Conservation (phyloP, 2,888 invertebrate genomes). For the Andrena bicolor region DNA sequence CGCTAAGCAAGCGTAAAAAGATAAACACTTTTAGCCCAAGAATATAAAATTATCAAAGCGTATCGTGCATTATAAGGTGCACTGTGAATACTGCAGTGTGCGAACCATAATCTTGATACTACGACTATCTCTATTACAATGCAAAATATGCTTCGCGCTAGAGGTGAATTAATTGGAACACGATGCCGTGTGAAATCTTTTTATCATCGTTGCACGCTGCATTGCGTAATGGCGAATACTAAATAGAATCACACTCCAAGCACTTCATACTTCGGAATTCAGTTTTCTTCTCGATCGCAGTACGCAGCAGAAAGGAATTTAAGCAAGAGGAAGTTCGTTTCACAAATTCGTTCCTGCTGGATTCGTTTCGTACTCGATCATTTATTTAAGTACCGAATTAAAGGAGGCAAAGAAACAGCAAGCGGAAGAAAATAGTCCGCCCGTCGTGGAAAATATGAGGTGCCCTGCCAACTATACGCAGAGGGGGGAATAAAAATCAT, state of each 20-base stretch:
- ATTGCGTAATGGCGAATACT: conserved; percentile 6
- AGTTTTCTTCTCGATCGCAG: not conserved
- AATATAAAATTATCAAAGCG: not conserved
- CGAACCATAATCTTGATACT: not conserved
- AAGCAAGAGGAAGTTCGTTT: not conserved
- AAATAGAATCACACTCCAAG: not conserved
- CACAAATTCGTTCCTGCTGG: conserved; percentile 1
- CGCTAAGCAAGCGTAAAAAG: no score
- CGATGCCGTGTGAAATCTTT: not conserved
- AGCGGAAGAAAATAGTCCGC: not conserved
- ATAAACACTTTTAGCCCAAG: not conserved
- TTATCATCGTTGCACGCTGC: not conserved
- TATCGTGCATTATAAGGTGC: not conserved
- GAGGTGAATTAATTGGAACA: not conserved
- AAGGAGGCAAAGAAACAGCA: not conserved
- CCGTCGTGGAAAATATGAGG: not conserved
- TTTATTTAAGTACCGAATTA: conserved; percentile 19
- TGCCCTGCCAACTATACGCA: not conserved
- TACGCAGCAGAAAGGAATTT: not conserved
- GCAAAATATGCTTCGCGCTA: not conserved
- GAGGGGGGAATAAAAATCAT: not conserved
- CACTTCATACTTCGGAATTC: not conserved
- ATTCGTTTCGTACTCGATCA: not conserved
- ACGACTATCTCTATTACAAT: not conserved
- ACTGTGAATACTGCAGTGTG: not conserved